Evolutionary conservation across 2,888 invertebrate species (phyloP).

Genomic region (Leptura quadrifasciata): DNA sequence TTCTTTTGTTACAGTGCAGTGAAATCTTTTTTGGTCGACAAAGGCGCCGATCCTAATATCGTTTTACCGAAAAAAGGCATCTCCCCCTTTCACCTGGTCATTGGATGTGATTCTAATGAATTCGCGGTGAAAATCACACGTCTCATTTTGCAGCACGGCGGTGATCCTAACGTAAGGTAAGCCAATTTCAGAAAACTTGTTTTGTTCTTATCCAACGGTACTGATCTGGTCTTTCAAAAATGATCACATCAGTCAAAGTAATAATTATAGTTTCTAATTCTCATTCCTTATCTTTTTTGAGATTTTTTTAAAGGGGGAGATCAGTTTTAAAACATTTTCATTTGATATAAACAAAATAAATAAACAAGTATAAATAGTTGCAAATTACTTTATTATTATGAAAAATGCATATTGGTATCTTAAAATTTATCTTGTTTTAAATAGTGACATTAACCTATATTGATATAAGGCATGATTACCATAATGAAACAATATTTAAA

Average conservation of each 20-base stretch:
- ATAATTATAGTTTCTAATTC: too few relatives aligned
- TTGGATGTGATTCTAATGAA: conserved; percentile 81
- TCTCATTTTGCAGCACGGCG: conserved; percentile 82
- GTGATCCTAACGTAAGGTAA: conserved; percentile 84
- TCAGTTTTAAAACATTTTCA: too few relatives aligned
- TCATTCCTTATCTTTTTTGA: too few relatives aligned
- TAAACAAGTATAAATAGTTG: too few relatives aligned
- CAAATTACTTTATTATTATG: too few relatives aligned
- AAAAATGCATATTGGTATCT: background rate
- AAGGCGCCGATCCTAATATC: conserved; percentile 81
- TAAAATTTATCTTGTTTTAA: background rate
- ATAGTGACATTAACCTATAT: background rate
- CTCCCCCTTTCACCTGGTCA: conserved; percentile 85
- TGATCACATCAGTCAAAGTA: too few relatives aligned
- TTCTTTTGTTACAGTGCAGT: conserved; percentile 69
- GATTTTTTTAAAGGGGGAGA: too few relatives aligned
- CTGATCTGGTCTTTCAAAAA: too few relatives aligned
- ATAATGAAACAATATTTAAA: too few relatives aligned
- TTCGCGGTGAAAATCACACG: conserved; percentile 76
- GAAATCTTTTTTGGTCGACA: conserved; percentile 74
- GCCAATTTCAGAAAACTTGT: conserved; percentile 42
- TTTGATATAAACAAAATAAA: too few relatives aligned
- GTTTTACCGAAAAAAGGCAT: conserved; percentile 83
- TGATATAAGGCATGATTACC: background rate
- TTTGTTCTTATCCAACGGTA: background rate